phyloP scores from a whole-genome alignment of 2,113 vertebrate species.

The Colius striatus region DNA sequence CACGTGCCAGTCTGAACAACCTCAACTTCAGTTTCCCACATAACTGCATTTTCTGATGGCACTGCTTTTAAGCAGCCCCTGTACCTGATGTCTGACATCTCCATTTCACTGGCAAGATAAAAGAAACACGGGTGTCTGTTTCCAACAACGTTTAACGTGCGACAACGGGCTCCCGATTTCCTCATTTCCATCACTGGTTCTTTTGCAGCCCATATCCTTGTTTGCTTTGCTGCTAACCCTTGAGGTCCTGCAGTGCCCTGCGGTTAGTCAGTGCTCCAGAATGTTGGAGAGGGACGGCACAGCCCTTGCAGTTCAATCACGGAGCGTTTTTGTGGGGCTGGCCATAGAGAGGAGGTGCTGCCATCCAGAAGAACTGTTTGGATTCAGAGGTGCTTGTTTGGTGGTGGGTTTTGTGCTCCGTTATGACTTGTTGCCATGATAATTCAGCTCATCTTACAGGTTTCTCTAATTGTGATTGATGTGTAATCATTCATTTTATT shows the following conservation, averaged over 20 bases:
- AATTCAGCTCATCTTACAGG: constrained; percentile 72
- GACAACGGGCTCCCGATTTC: neutral
- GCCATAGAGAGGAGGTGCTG: neutral
- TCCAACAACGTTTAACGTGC: neutral
- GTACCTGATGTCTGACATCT: constrained; percentile 25
- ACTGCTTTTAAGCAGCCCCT: neutral
- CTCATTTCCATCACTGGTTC: neutral
- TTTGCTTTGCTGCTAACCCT: neutral
- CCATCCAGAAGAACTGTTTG: neutral
- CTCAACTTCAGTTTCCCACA: neutral
- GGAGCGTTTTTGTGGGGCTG: neutral
- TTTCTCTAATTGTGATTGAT: constrained; percentile 83
- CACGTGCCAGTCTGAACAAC: neutral
- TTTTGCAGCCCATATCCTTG: neutral
- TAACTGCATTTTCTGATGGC: neutral
- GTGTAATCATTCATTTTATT: constrained; percentile 85
- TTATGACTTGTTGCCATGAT: constrained; percentile 79
- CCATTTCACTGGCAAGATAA: constrained; percentile 31
- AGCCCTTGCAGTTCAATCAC: neutral
- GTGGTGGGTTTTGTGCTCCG: constrained; percentile 60
- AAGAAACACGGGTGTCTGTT: constrained; percentile 36
- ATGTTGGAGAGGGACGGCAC: neutral
- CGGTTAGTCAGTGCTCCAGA: neutral
- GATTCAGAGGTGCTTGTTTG: neutral
- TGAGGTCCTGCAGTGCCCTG: neutral